Evolutionary conservation across 2,113 vertebrate species (phyloP), one percentile per base, ranked within the genome.

Genomic region (Gadus macrocephalus): DNA sequence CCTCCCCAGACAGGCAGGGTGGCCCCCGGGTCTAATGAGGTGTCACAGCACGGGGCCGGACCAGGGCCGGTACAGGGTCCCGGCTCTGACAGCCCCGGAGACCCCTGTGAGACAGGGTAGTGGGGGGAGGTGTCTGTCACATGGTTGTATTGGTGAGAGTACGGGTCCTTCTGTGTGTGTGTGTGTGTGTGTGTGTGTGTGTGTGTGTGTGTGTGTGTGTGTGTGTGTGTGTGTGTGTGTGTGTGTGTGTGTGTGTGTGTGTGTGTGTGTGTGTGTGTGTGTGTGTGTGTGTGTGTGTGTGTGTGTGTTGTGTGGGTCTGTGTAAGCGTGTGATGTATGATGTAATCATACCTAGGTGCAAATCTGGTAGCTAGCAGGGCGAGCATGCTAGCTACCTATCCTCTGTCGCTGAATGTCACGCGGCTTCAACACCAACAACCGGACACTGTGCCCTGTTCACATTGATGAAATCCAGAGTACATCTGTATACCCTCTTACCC

Each of bases 11-110:
- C 85, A 85, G 72, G 71, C 72, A 69, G 78, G 74, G 68, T 79
- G 83, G 83, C 74, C 74, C 42, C 8, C 9, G 72, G 73, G 80
- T 78, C 81, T 91, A 90, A 91, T 91, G 89, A 90, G 87, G 86
- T 90, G 88, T 87, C 90, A 86, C 87, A 83, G 85, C 88, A 87
- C 85, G 89, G 83, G 83, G 78, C 81, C 75, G 70, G 74, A 84
- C 79, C 78, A 69, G 81, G 78, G 73, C 80, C 76, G 70, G 74
- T 72, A 64, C 78, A 70, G 72, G 83, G 81, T 82, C 82, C 83
- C 77, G 78, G 79, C 81, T 78, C 82, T 88, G 85, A 87, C 86
- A 89, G 86, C 78, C 78, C 78, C 1, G 20, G 66, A 83, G 80
- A 64, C 67, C 61, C 31, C 4, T 35, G 6, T 35, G 31, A 35